These are phyloP conservation scores for Rhinogobius similis DNA, from an alignment of 2,113 vertebrate genomes.

Conservation along the genomic window DNA sequence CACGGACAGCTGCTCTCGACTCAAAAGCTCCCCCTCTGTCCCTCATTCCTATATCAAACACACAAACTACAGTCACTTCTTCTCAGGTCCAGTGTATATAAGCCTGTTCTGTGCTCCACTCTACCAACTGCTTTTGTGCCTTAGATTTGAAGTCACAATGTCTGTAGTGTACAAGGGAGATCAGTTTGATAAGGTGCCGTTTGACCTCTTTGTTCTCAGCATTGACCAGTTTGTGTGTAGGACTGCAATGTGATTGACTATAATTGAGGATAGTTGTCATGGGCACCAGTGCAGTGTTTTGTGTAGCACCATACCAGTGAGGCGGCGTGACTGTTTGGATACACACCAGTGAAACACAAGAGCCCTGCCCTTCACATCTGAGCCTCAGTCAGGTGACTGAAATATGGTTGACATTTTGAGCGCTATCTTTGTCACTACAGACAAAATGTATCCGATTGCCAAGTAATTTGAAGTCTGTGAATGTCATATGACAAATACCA, in stretches of 20 bases:
- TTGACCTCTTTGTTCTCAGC: neutral
- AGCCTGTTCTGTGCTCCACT: neutral
- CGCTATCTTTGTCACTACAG: slow-evolving; percentile 7
- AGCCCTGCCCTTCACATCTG: slow-evolving; percentile 62
- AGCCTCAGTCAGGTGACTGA: slow-evolving; percentile 57
- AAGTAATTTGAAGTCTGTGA: neutral
- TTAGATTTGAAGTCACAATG: slow-evolving; percentile 59
- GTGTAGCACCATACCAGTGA: slow-evolving; percentile 1
- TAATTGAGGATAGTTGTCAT: slow-evolving; percentile 43
- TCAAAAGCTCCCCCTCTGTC: neutral
- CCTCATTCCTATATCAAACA: neutral
- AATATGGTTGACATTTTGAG: slow-evolving; percentile 51
- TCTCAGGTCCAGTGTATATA: slow-evolving; percentile 5
- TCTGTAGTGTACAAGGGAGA: neutral
- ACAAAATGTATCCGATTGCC: neutral
- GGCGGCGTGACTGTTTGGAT: slow-evolving; percentile 14
- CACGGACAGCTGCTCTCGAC: slow-evolving; percentile 48
- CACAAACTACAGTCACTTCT: slow-evolving; percentile 36
- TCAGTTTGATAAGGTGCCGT: neutral
- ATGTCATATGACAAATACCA: slow-evolving; percentile 9
- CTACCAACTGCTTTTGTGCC: neutral
- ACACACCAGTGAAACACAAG: slow-evolving; percentile 53
- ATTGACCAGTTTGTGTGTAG: slow-evolving; percentile 37
- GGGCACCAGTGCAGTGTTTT: slow-evolving; percentile 41
- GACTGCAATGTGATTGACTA: slow-evolving; percentile 27